These are phyloP conservation scores for Glaucopsyche alexis DNA, from an alignment of 2,888 invertebrate genomes.

Conservation along the genomic window DNA sequence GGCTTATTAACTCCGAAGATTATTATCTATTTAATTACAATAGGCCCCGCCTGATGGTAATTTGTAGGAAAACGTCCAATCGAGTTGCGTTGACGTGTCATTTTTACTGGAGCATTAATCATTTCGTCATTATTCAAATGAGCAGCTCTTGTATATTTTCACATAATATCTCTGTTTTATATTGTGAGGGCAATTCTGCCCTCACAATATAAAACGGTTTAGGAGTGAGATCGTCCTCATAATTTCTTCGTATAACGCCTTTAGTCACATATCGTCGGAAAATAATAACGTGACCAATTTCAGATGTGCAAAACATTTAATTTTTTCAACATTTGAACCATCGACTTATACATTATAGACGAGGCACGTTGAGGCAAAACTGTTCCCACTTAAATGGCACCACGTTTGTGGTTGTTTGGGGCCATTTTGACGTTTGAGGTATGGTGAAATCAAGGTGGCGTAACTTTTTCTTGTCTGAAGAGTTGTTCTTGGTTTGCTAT, in stretches of 20 bases:
- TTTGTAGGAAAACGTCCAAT: slow-evolving; percentile 76
- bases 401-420: too few species aligned
- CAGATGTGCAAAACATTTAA: not conserved
- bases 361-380: too few species aligned
- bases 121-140: slow-evolving; percentile 47
- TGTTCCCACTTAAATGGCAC: too few species aligned
- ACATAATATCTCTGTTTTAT: slow-evolving; percentile 13
- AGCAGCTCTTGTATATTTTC: slow-evolving; percentile 22
- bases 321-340: not conserved
- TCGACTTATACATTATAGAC: too few species aligned
- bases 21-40: slow-evolving; percentile 72
- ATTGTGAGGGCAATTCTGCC: slow-evolving; percentile 8
- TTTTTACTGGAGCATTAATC: slow-evolving; percentile 65
- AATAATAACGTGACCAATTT: not conserved
- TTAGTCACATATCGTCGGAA: not conserved
- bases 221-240: not conserved
- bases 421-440: too few species aligned
- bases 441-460: too few species aligned
- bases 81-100: slow-evolving; percentile 68
- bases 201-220: too few species aligned
- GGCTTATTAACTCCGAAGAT: slow-evolving; percentile 46
- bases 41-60: slow-evolving; percentile 66
- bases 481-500: too few species aligned
- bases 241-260: not conserved
- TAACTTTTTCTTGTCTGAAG: too few species aligned